Base-by-base conservation (phyloP, 2,113 vertebrate species). In the Glaucomys volans region DNA sequence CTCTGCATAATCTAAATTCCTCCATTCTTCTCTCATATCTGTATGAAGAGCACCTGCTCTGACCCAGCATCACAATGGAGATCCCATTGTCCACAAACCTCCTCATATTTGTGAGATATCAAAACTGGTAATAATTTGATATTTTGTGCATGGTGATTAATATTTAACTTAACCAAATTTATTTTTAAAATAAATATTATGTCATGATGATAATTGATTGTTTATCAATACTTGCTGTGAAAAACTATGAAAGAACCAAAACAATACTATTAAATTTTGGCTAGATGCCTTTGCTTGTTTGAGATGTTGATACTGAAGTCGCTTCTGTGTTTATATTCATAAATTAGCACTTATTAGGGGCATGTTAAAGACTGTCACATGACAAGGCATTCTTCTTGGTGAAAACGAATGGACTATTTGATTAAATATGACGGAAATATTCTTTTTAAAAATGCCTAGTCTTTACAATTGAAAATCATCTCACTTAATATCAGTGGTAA, bases 211-310 rank as follows among this genome's bases (percentile, higher is more conserved):
- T 32, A 66, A 87, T n/a, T n/a, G n/a, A n/a, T n/a, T n/a, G n/a
- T n/a, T n/a, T n/a, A n/a, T 79, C 5, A 67, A 4, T 24, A 28
- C 3, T 35, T 77, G 16, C 5, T 84, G 18, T 66, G 17, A 40
- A 42, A 90, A 95, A 76, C 74, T 59, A 71, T 52, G 12, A 75
- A 17, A 54, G 37, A 86, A 74, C n/a, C 37, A 83, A 97, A 47
- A 17, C 14, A 82, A n/a, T 11, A 24, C 64, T 62, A 13, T 40
- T 74, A 32, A 87, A 18, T 67, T 62, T 62, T 81, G 57, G 10
- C 4, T 37, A 79, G 17, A 32, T 57, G 10, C 4, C 1, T 54
- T 20, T 66, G 11, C 24, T 77, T 76, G 14, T 30, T 22, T 85
- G 76, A 95, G 59, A 84, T 79, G 86, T 50, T 32, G 10, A 82